These are phyloP conservation scores for Aphidius colemani DNA, from an alignment of 2,888 invertebrate species.

Conservation along the genomic window DNA sequence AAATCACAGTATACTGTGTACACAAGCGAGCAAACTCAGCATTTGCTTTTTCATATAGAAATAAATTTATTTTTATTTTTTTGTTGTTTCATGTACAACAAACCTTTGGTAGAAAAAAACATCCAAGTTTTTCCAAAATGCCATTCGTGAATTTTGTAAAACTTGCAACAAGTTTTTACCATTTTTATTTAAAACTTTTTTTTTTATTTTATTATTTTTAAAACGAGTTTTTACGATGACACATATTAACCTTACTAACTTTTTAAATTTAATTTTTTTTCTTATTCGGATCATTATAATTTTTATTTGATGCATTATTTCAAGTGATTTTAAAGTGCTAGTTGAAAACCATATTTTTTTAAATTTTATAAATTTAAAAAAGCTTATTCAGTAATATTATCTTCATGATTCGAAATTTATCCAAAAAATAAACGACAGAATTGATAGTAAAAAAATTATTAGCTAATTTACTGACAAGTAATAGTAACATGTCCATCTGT, in stretches of 20 bases:
- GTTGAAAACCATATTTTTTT: no score
- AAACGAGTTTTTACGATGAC: neutral
- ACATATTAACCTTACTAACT: constrained; percentile 18
- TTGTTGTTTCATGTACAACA: neutral
- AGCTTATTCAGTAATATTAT: no score
- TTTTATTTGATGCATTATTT: no score
- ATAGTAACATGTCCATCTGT: no score
- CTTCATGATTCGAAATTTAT: no score
- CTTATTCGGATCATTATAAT: constrained; percentile 3
- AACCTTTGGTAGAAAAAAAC: no score
- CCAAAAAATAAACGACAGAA: no score
- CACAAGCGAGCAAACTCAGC: constrained; percentile 19
- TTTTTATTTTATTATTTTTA: constrained; percentile 9
- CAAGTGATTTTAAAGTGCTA: no score
- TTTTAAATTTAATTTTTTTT: constrained; percentile 6
- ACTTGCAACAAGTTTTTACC: constrained; percentile 50
- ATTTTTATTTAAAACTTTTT: constrained; percentile 24
- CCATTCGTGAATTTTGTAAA: constrained; percentile 40
- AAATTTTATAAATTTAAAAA: no score
- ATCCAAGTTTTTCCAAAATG: constrained; percentile 23
- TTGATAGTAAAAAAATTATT: no score
- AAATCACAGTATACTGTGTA: neutral
- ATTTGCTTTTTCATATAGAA: constrained; percentile 7
- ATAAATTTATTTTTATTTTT: constrained; percentile 25
- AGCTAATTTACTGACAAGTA: no score